Percentiles rank a stretch among this genome's conserved stretches.
Evolutionary conservation across 2,797 vertebrate species (phyloP).

Genomic region (Acipenser ruthenus): DNA sequence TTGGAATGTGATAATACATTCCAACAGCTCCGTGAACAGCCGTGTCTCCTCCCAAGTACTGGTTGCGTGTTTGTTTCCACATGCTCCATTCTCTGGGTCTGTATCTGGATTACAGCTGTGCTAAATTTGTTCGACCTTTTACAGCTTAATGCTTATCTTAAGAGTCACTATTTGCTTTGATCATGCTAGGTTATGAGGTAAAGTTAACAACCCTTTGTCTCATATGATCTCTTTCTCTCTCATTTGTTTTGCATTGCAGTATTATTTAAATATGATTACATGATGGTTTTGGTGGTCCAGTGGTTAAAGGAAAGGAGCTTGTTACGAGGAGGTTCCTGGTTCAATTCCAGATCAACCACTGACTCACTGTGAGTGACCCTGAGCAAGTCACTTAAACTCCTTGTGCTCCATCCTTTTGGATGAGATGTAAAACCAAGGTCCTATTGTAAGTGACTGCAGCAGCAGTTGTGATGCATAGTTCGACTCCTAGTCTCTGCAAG

Average conservation of each 20-base stretch:
- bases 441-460: too few relatives aligned
- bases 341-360: too few relatives aligned
- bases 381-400: too few relatives aligned
- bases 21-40: not conserved
- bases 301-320: not conserved
- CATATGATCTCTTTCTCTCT: not conserved
- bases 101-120: not conserved
- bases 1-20: too few relatives aligned
- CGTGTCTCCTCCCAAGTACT: not conserved
- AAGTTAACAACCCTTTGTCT: not conserved
- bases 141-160: not conserved
- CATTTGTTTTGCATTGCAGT: not conserved
- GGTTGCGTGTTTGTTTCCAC: not conserved
- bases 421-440: too few relatives aligned
- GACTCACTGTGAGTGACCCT: too few relatives aligned
- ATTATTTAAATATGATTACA: not conserved
- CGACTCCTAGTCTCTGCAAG: too few relatives aligned
- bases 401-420: too few relatives aligned
- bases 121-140: slow-evolving; percentile 1
- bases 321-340: not conserved
- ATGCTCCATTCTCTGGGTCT: not conserved
- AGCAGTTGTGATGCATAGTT: too few relatives aligned
- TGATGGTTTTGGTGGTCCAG: not conserved
- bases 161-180: not conserved
- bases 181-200: not conserved